A percentile compares a stretch with the other conserved stretches of the same genome.
Conservation (phyloP, 64 coral and sea anemone species). For the Exaiptasia diaphana region DNA sequence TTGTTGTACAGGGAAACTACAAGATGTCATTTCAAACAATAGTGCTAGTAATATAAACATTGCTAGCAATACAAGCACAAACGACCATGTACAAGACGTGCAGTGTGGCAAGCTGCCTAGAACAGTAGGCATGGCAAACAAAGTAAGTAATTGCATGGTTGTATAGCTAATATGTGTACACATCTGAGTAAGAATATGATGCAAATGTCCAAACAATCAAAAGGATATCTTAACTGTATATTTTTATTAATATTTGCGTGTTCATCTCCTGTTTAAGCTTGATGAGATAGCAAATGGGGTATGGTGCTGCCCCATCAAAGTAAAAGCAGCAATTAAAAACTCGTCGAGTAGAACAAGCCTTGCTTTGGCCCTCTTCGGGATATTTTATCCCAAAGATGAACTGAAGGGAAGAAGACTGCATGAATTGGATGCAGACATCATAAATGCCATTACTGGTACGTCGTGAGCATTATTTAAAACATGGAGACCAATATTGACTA, state of each 20-base stretch:
- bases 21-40: neutral
- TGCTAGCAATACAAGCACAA: too few relatives aligned
- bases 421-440: conserved; percentile 42
- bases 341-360: neutral
- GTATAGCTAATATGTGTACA: too few relatives aligned
- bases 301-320: conserved; percentile 32
- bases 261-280: conserved; percentile 13
- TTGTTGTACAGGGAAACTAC: neutral
- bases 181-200: too few relatives aligned
- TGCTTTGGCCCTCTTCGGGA: neutral
- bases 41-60: too few relatives aligned
- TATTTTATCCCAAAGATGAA: conserved; percentile 48
- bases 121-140: conserved; percentile 2
- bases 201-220: too few relatives aligned
- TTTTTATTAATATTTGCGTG: neutral
- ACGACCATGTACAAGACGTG: neutral
- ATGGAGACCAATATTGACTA: too few relatives aligned
- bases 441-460: neutral
- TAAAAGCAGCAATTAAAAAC: conserved; percentile 28
- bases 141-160: neutral
- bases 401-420: conserved; percentile 13
- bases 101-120: conserved; percentile 14
- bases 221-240: too few relatives aligned
- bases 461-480: too few relatives aligned
- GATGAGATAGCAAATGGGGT: conserved; percentile 35